Evolutionary conservation across 2,888 invertebrate genomes (phyloP).

Genomic region (Camptogramma bilineatum): DNA sequence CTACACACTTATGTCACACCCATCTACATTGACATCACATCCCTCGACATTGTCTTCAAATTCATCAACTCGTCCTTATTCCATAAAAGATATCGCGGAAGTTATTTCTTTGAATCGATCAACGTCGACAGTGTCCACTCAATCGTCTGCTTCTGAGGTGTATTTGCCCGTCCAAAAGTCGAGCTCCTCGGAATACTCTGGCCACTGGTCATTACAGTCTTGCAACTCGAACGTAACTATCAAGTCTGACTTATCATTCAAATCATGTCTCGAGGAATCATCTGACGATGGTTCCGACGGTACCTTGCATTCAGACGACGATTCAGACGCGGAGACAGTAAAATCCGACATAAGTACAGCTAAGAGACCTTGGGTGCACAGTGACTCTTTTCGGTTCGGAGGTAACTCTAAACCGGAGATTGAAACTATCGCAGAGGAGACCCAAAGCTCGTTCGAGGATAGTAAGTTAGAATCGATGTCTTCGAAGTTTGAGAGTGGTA

Average conservation of each 20-base stretch:
- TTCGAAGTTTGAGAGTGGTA: constrained; percentile 75
- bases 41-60: constrained; percentile 65
- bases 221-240: constrained; percentile 77
- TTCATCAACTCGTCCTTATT: constrained; percentile 69
- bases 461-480: constrained; percentile 61
- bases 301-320: constrained; percentile 76
- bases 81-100: constrained; percentile 77
- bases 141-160: constrained; percentile 71
- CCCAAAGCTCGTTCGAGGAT: constrained; percentile 53
- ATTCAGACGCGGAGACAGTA: constrained; percentile 77
- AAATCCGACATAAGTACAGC: constrained; percentile 73
- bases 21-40: constrained; percentile 66
- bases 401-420: constrained; percentile 59
- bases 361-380: constrained; percentile 79
- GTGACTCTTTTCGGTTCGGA: constrained; percentile 77
- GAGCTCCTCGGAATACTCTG: constrained; percentile 80
- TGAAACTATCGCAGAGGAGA: constrained; percentile 64
- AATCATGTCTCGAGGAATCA: constrained; percentile 74
- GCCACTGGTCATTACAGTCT: constrained; percentile 76
- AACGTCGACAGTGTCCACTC: constrained; percentile 66
- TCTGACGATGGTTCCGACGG: constrained; percentile 74
- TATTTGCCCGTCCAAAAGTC: constrained; percentile 71
- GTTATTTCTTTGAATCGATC: constrained; percentile 71
- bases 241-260: constrained; percentile 73
- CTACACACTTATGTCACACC: constrained; percentile 67